Base-by-base conservation (phyloP, 1,140 invertebrate genomes). In the Musca domestica region DNA sequence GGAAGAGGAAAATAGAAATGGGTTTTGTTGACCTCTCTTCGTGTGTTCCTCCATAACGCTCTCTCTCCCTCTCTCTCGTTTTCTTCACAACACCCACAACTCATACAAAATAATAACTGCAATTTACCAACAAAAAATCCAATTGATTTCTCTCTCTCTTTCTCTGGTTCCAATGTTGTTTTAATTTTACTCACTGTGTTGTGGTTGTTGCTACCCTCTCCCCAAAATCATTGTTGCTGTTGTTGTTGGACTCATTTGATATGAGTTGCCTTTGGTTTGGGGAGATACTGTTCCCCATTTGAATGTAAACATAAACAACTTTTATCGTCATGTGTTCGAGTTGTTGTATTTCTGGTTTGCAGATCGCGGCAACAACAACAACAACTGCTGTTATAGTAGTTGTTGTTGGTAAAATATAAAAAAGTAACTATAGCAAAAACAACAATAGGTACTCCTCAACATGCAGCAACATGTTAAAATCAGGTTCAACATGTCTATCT, bases 221-320 rank as follows among this genome's bases (percentile, higher is more conserved):
- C 47, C 12, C 49, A 0, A 20, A 17, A 1, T 19, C 1, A 17
- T 19, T 52, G 3, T 54, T 25, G 22, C 25, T 54, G 5, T 54
- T 54, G 27, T 34, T 61, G n/a, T 25, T 25, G 52, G 27, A 25
- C n/a, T 56, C 3, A 6, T 56, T 56, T 25, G 17, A 0, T 34
- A 34, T n/a, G 2, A 25, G 12, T n/a, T n/a, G n/a, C 15, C 20
- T 34, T 61, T 56, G 51, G 22, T 54, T 54, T 19, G 25, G n/a
- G 27, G 1, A 3, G 52, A 2, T 56, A 15, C 17, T 23, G 15
- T 56, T 27, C 15, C 3, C 5, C 47, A 15, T 54, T 54, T 54
- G 12, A 27, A 34, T 61, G 27, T 61, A 61, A 61, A 61, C 27
- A 61, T 61, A 61, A 61, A 61, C 56, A 61, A 61, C 27, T 61